These are phyloP conservation scores for Catharus fuscescens DNA, from an alignment of 2,113 vertebrate species.

Conservation along the genomic window DNA sequence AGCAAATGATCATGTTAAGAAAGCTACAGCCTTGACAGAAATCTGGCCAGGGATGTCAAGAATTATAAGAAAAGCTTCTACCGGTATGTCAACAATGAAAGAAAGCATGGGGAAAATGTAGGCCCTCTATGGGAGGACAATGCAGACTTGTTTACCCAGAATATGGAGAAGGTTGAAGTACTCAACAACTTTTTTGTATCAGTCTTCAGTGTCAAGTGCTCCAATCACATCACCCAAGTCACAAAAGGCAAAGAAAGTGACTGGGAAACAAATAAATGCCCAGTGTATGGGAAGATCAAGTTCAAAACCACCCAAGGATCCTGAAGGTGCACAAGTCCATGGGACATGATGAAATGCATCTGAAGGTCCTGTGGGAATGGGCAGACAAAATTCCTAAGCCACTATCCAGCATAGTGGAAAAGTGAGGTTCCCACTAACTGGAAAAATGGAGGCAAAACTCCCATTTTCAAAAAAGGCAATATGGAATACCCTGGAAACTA, in stretches of 20 bases:
- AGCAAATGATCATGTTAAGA: not conserved
- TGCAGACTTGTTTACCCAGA: not conserved
- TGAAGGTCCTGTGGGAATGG: not conserved
- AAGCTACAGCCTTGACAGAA: not conserved
- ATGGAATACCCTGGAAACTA: not conserved
- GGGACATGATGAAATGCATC: not conserved
- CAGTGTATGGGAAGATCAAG: not conserved
- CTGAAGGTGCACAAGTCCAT: not conserved
- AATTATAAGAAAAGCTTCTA: not conserved
- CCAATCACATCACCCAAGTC: not conserved
- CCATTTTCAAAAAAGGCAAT: not conserved
- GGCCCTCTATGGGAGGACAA: too few species aligned
- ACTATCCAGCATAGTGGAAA: not conserved
- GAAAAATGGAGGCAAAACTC: not conserved
- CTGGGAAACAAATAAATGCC: not conserved
- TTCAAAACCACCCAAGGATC: not conserved
- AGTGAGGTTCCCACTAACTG: not conserved
- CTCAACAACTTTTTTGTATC: not conserved
- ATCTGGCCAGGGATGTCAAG: not conserved
- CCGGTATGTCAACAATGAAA: not conserved
- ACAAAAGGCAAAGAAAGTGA: not conserved
- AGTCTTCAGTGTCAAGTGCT: not conserved
- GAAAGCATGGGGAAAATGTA: not conserved
- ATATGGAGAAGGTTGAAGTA: not conserved
- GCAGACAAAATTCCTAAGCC: not conserved